phyloP scores from a whole-genome alignment of 1,140 invertebrate genomes.

The Drosophila obscura region DNA sequence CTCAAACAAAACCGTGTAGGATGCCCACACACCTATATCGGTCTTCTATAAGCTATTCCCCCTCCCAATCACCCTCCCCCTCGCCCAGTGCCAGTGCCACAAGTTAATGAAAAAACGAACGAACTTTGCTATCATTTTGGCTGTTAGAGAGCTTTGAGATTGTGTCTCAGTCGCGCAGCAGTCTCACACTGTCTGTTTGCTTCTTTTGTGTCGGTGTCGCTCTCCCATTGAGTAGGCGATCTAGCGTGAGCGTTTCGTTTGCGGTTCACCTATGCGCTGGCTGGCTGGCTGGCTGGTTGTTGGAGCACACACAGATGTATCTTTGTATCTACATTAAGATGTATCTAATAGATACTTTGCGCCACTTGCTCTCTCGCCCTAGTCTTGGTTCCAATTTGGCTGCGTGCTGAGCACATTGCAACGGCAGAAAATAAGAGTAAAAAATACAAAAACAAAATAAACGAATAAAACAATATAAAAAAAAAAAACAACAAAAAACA shows the following conservation, averaged over 20 bases:
- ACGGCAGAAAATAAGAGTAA: slow-evolving; percentile 14
- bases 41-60: not conserved
- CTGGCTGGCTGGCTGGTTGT: not conserved
- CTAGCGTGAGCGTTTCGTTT: slow-evolving; percentile 15
- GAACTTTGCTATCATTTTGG: slow-evolving; percentile 50
- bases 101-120: slow-evolving; percentile 38
- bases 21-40: slow-evolving; percentile 26
- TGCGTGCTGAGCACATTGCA: slow-evolving; percentile 18
- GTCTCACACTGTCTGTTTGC: not conserved
- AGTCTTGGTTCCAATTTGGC: slow-evolving; percentile 30
- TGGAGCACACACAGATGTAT: slow-evolving; percentile 13
- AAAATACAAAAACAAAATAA: not conserved
- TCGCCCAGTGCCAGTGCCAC: not conserved
- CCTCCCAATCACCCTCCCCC: not conserved
- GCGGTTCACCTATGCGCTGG: slow-evolving; percentile 22
- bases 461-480: slow-evolving; percentile 5
- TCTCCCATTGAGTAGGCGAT: slow-evolving; percentile 42
- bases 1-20: slow-evolving; percentile 25
- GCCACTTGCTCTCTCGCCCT: slow-evolving; percentile 17
- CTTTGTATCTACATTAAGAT: slow-evolving; percentile 18
- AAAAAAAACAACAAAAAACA: slow-evolving; percentile 1
- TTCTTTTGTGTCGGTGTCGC: not conserved
- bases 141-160: slow-evolving; percentile 40
- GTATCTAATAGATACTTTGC: slow-evolving; percentile 44
- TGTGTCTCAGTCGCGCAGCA: slow-evolving; percentile 12